A percentile compares a stretch with the other conserved stretches of the same genome.
These are phyloP conservation scores for Echinometra lucunter DNA, from an alignment of 53 echinoderm and acorn worm genomes.

Conservation along the genomic window DNA sequence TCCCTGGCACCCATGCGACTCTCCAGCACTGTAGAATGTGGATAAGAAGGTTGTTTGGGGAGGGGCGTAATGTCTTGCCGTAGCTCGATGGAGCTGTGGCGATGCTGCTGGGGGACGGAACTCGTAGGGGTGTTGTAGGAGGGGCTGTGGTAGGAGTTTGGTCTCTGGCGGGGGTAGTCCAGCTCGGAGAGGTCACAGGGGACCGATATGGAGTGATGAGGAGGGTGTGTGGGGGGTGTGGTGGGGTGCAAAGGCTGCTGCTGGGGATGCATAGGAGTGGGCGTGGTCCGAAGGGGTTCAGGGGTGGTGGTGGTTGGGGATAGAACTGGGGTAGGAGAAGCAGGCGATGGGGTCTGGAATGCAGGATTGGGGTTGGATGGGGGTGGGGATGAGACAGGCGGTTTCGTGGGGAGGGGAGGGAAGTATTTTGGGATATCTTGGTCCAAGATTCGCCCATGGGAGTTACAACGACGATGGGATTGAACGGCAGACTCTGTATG, in stretches of 20 bases:
- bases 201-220: slow-evolving; percentile 73
- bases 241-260: background rate
- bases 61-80: slow-evolving; percentile 27
- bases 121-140: background rate
- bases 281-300: slow-evolving; percentile 63
- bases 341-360: background rate
- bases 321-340: slow-evolving; percentile 22
- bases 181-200: slow-evolving; percentile 72
- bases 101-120: slow-evolving; percentile 15
- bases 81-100: slow-evolving; percentile 57
- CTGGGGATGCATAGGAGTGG: background rate
- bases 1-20: background rate
- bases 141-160: slow-evolving; percentile 50
- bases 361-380: background rate
- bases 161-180: slow-evolving; percentile 53
- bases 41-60: slow-evolving; percentile 44
- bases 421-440: slow-evolving; percentile 57
- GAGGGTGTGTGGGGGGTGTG: slow-evolving; percentile 39
- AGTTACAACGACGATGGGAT: slow-evolving; percentile 84
- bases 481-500: slow-evolving; percentile 66
- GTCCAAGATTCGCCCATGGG: slow-evolving; percentile 80
- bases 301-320: slow-evolving; percentile 61
- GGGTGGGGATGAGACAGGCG: slow-evolving; percentile 55
- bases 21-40: slow-evolving; percentile 61
- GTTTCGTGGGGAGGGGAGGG: background rate